Percentiles rank a stretch among this genome's conserved stretches.
Evolutionary conservation across 2,797 vertebrate genomes (phyloP).

Genomic region (Phrynocephalus vlangalii): DNA sequence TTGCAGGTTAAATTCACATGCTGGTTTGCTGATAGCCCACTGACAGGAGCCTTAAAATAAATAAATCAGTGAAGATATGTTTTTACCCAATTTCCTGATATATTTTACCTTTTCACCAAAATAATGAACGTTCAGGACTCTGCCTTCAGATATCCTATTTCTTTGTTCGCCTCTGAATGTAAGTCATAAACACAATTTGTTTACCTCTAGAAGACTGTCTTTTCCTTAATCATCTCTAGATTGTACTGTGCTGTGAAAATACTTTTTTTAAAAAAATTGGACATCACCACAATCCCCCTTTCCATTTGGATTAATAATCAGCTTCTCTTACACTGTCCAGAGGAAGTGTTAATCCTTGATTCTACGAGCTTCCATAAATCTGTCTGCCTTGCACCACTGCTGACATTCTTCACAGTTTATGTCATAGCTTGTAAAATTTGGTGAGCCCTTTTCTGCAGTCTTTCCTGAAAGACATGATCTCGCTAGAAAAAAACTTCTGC

Average conservation of each 20-base stretch:
- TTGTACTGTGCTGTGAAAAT: slow-evolving; percentile 52
- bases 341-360: slow-evolving; percentile 61
- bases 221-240: slow-evolving; percentile 48
- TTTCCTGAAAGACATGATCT: slow-evolving; percentile 66
- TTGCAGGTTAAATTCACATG: neutral
- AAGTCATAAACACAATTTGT: neutral
- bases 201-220: slow-evolving; percentile 53
- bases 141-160: slow-evolving; percentile 18
- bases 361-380: slow-evolving; percentile 66
- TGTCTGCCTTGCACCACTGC: slow-evolving; percentile 61
- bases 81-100: neutral
- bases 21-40: neutral
- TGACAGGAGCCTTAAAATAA: neutral
- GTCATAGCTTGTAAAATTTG: slow-evolving; percentile 73
- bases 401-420: slow-evolving; percentile 69
- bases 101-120: neutral
- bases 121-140: slow-evolving; percentile 25
- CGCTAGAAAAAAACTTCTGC: slow-evolving; percentile 45
- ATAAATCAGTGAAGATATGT: neutral
- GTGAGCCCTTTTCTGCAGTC: slow-evolving; percentile 42
- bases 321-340: slow-evolving; percentile 59
- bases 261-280: slow-evolving; percentile 58
- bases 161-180: neutral
- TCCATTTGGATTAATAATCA: slow-evolving; percentile 70
- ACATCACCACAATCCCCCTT: slow-evolving; percentile 47